phyloP scores from a whole-genome alignment of 2,888 invertebrate species.

The Kuschelorhynchus macadamiae region DNA sequence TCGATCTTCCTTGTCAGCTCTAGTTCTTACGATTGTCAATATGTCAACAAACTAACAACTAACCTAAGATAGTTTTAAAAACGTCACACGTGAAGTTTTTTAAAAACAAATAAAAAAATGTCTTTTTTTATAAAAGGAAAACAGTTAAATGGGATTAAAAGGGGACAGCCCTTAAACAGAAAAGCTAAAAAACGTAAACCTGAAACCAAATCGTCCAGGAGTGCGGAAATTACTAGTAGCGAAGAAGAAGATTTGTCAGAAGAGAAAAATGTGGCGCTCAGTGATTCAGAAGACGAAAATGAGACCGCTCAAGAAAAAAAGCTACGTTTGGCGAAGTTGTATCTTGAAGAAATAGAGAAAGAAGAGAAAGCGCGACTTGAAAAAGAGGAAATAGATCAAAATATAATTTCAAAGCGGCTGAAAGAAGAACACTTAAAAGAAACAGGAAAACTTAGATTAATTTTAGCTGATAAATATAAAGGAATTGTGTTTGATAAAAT shows the following conservation, averaged over 20 bases:
- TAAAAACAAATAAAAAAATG: conserved; percentile 53
- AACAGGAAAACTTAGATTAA: conserved; percentile 82
- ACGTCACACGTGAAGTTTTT: conserved; percentile 23
- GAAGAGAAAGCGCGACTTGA: conserved; percentile 82
- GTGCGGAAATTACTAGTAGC: conserved; percentile 75
- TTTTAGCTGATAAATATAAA: conserved; percentile 78
- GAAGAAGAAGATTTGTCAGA: conserved; percentile 75
- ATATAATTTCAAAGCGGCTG: conserved; percentile 81
- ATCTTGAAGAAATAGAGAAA: conserved; percentile 87
- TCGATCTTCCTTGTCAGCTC: no score
- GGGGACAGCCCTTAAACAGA: conserved; percentile 40
- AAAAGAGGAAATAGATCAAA: conserved; percentile 76
- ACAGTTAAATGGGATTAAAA: conserved; percentile 52
- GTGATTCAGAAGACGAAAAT: conserved; percentile 74
- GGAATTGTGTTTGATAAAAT: conserved; percentile 65
- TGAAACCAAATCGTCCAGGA: conserved; percentile 36
- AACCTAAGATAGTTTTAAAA: conserved; percentile 12
- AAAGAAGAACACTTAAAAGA: conserved; percentile 90
- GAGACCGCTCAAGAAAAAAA: conserved; percentile 94
- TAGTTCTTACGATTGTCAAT: no score
- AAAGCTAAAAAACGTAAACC: conserved; percentile 55
- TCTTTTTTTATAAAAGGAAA: conserved; percentile 64
- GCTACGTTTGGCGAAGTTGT: conserved; percentile 89
- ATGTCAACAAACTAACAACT: no score
- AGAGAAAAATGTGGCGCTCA: conserved; percentile 68